Evolutionary conservation across 2,797 vertebrate species (phyloP), one percentile per base, ranked within the genome.

Genomic region (Brachyalestes nurse): DNA sequence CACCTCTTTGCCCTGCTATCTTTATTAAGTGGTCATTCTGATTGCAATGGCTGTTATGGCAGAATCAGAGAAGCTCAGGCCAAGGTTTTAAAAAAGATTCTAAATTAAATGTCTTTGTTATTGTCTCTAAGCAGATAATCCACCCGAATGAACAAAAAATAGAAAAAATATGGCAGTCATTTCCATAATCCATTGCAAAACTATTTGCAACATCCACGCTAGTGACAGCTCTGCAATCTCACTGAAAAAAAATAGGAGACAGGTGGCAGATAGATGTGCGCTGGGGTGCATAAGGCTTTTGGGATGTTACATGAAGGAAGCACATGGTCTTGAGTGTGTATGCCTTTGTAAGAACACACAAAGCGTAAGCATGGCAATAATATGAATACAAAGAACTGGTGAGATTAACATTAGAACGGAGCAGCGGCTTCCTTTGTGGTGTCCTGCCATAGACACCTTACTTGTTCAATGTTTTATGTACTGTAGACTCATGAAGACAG

Each of bases 71-170:
- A 17, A 53, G 49, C 28, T 72, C 69, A 60, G 38, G 17, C 49
- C 21, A n/a, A 42, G 23, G 69, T 51, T 78, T 28, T 73, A 47
- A 73, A 66, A 14, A 28, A 28, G 16, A 25, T 17, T 51, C 12
- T 13, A 74, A 83, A 62, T 61, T 38, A 79, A 79, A 66, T 49
- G 40, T 60, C 28, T 40, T 67, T 17, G 42, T 38, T 55, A 49
- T 69, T 53, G 71, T 69, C 71, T 70, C 23, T 67, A 70, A 78
- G 71, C 45, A 19, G 70, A 82, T 66, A 42, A 78, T 71, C 53
- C 9, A 28, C 7, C 42, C 14, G 25, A 7, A 38, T 60, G 4
- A 2, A 12, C 9, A 21, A 64, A 65, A 65, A 19, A 38, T 25
- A 3, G 13, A 51, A 64, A 42, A 78, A 70, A 78, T 49, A 82